A percentile compares a stretch with the other conserved stretches of the same genome.
These are phyloP conservation scores for Pangasius macronema DNA, from an alignment of 2,797 vertebrate species.

Conservation along the genomic window DNA sequence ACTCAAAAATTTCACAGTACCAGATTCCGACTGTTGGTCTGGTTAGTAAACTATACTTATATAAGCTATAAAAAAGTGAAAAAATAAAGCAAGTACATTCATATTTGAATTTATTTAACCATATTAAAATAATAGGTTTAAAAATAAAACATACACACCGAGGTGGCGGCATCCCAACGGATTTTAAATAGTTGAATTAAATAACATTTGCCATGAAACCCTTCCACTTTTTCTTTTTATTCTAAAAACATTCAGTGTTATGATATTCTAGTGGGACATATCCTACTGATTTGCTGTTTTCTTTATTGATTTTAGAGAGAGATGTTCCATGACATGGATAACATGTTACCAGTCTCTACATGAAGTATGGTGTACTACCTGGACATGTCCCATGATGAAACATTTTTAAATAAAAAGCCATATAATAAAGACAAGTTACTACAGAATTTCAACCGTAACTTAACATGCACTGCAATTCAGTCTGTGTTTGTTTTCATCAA, in stretches of 20 bases:
- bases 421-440: background rate
- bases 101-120: background rate
- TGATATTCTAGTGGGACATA: background rate
- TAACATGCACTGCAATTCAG: background rate
- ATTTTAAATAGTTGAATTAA: background rate
- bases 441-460: background rate
- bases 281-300: background rate
- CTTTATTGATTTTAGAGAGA: slow-evolving; percentile 44
- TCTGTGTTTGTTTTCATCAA: background rate
- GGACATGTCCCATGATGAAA: background rate
- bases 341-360: slow-evolving; percentile 16
- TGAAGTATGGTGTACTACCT: slow-evolving; percentile 13
- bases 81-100: background rate
- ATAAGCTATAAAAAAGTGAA: background rate
- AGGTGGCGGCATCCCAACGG: background rate
- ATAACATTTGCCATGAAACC: background rate
- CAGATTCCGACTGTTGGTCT: background rate
- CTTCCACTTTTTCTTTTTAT: background rate
- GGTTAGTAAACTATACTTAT: background rate
- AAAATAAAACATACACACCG: background rate
- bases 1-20: background rate
- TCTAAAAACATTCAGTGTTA: background rate
- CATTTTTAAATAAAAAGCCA: background rate
- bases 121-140: background rate
- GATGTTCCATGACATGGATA: slow-evolving; percentile 47